A percentile compares a stretch with the other conserved stretches of the same genome.
phyloP scores from a whole-genome alignment of 92 coral and sea anemone species.

The Epizoanthus stellaris region DNA sequence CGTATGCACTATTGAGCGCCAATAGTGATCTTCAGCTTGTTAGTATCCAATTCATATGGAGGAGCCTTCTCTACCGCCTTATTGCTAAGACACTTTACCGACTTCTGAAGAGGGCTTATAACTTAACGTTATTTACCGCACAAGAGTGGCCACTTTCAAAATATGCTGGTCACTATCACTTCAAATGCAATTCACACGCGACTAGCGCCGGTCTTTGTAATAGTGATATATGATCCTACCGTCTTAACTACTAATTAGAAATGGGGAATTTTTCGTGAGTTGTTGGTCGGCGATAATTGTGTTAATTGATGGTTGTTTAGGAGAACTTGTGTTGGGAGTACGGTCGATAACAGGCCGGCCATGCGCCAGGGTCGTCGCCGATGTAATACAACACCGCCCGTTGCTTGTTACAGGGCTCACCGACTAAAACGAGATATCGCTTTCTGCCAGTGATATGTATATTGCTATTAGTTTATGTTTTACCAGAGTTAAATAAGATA shows the following conservation, averaged over 20 bases:
- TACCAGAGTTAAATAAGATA: not conserved
- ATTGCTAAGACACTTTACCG: constrained; percentile 19
- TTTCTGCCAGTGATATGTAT: not conserved
- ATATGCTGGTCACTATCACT: constrained; percentile 15
- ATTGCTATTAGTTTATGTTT: not conserved
- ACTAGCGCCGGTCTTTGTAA: not conserved
- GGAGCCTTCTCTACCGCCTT: constrained; percentile 1
- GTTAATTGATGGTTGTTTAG: constrained; percentile 82
- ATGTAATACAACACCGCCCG: constrained; percentile 7
- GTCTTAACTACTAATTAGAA: constrained; percentile 40
- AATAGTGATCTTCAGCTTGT: not conserved
- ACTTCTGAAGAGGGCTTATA: constrained; percentile 24
- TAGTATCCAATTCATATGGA: constrained; percentile 8
- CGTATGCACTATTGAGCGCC: constrained; percentile 19
- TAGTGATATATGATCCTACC: constrained; percentile 53
- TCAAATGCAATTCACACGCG: constrained; percentile 23
- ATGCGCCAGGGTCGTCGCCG: no score
- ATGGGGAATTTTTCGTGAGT: constrained; percentile 27
- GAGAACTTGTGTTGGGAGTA: constrained; percentile 77
- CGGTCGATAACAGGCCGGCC: constrained; percentile 15
- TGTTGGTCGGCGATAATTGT: constrained; percentile 27
- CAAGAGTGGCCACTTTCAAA: not conserved
- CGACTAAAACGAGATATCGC: not conserved
- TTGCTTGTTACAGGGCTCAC: not conserved
- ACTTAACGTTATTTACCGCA: not conserved